A percentile compares a stretch with the other conserved stretches of the same genome.
Evolutionary conservation across 37 sponge, comb jelly and placozoan species (phyloP).

Genomic region (Petrosia ficiformis): DNA sequence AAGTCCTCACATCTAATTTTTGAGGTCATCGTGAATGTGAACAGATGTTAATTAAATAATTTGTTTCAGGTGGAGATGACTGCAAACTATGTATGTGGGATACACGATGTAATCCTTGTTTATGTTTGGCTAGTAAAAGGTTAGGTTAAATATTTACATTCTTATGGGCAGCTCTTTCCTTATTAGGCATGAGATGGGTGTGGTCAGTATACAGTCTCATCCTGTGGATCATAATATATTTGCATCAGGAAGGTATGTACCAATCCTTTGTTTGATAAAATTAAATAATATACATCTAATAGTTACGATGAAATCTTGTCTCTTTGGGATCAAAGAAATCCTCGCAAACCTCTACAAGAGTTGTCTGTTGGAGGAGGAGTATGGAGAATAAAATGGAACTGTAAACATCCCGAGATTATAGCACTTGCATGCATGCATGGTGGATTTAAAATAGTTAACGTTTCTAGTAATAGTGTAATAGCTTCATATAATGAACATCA

Average conservation of each 20-base stretch:
- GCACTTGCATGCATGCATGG: conserved; percentile 75
- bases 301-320: conserved; percentile 83
- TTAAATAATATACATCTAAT: not conserved
- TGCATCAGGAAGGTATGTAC: conserved; percentile 71
- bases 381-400: conserved; percentile 91
- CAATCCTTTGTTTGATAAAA: not conserved
- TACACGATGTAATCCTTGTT: not conserved
- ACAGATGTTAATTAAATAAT: not conserved
- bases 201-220: conserved; percentile 74
- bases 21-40: too few species aligned
- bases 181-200: conserved; percentile 81
- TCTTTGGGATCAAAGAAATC: conserved; percentile 71
- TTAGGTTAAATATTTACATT: not conserved
- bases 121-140: conserved; percentile 19
- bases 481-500: conserved; percentile 43
- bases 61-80: conserved; percentile 58
- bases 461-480: conserved; percentile 16
- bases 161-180: not conserved
- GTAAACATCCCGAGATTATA: conserved; percentile 16
- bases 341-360: conserved; percentile 55
- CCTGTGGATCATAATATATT: conserved; percentile 40
- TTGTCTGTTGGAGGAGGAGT: conserved; percentile 81
- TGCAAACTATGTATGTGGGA: conserved; percentile 60
- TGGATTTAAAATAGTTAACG: conserved; percentile 44
- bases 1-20: too few species aligned